These are phyloP conservation scores for Dicyrtoma fusca DNA, from an alignment of 2,888 invertebrate species.

Conservation along the genomic window DNA sequence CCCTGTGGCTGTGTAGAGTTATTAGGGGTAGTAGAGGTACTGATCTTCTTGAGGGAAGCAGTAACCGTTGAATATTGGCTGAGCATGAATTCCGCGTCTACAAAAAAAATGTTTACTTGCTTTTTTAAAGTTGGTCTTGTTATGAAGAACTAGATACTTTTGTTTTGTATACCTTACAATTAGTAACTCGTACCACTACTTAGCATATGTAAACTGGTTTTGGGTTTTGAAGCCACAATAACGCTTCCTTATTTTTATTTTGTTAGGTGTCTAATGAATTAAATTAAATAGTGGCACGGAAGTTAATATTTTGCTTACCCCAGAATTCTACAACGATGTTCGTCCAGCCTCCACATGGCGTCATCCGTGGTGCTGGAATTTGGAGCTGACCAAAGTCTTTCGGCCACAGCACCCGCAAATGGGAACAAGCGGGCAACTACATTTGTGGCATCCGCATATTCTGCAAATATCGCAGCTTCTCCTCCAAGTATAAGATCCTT, in stretches of 20 bases:
- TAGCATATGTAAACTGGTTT: too few relatives aligned
- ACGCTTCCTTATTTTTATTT: too few relatives aligned
- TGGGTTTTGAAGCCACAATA: too few relatives aligned
- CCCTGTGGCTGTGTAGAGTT: too few relatives aligned
- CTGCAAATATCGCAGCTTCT: constrained; percentile 84
- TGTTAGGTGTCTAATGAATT: too few relatives aligned
- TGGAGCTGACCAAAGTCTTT: constrained; percentile 75
- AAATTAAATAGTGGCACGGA: neutral
- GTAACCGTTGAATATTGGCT: constrained; percentile 62
- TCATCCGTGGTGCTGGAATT: constrained; percentile 60
- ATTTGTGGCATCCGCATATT: constrained; percentile 75
- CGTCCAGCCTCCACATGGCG: constrained; percentile 70
- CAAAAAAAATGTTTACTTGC: neutral
- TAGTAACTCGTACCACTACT: too few relatives aligned
- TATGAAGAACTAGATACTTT: too few relatives aligned
- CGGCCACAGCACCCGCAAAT: constrained; percentile 81
- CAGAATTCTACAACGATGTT: constrained; percentile 73
- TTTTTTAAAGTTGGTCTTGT: too few relatives aligned
- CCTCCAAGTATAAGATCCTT: constrained; percentile 78
- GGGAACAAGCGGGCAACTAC: constrained; percentile 76
- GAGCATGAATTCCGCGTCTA: constrained; percentile 69
- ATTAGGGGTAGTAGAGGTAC: neutral
- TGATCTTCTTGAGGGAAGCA: constrained; percentile 50
- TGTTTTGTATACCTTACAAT: too few relatives aligned
- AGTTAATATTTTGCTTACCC: constrained; percentile 29